Evolutionary conservation across 2,888 invertebrate species (phyloP), one percentile per base, ranked within the genome.

Genomic region (Pherbina coryleti): DNA sequence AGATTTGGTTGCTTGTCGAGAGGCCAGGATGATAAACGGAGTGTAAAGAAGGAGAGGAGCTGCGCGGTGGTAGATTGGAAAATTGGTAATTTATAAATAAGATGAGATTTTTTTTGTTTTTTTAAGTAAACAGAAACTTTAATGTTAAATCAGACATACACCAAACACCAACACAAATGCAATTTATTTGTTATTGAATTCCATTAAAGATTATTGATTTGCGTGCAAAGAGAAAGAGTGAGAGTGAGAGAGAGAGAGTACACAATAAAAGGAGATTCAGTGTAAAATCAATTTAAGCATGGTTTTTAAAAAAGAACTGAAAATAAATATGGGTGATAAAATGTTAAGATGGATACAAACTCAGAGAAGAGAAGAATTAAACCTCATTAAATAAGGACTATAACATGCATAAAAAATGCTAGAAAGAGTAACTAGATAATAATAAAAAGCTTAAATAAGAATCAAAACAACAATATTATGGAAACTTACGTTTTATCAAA

Each of bases 11-110:
- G 78, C 60, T 75, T 17, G 34, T 37, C 22, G n/a, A 34, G 75
- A 28, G 55, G 55, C 17, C 34, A 51, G 53, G 64, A 73, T 67
- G 5, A 25, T 4, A 31, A 67, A 14, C 9, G 49, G n/a, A 1
- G 44, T 5, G 8, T 11, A 44, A 11, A 19, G 44, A 22, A 2
- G 8, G 19, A 44, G 67, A 19, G n/a, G 19, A 19, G 66, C 2
- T 11, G 66, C 28, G 25, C 22, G n/a, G 66, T 28, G 19, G 17
- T 17, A 31, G 34, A 67, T 14, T 28, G 64, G 75, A 66, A 74
- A 74, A 79, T 79, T 77, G 79, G 77, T 75, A 79, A 79, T 79
- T 79, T 77, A 78, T 79, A 77, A 79, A 75, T 71, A 79, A 79
- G 74, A 79, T 79, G 77, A 71, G 77, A 71, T 76, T 79, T 79